phyloP scores from a whole-genome alignment of 1,140 invertebrate species.

The Atta texana region DNA sequence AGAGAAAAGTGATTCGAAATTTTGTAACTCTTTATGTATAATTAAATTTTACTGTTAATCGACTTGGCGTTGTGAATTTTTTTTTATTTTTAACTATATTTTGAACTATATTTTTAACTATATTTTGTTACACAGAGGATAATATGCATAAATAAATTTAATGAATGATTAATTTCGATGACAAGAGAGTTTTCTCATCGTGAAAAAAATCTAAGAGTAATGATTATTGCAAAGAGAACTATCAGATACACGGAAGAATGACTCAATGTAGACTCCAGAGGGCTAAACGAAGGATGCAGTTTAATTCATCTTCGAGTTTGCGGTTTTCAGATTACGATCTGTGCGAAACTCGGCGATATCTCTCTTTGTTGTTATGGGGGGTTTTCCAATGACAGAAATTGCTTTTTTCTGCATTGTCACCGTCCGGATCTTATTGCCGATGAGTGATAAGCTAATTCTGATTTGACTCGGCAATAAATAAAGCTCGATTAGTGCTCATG shows the following conservation, averaged over 20 bases:
- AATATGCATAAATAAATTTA: neutral
- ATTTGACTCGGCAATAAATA: constrained; percentile 6
- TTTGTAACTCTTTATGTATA: no score
- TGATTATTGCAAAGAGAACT: constrained; percentile 3
- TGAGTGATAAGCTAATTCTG: constrained; percentile 20
- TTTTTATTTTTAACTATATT: no score
- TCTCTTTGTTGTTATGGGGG: neutral
- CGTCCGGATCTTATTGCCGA: constrained; percentile 13
- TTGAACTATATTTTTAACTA: no score
- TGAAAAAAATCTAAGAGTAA: neutral
- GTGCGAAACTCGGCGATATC: neutral
- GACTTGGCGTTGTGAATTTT: no score
- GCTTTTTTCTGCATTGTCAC: constrained; percentile 19
- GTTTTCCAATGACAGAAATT: constrained; percentile 1
- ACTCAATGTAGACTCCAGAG: constrained; percentile 3
- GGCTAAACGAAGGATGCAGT: constrained; percentile 8
- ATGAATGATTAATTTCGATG: neutral
- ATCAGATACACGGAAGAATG: neutral
- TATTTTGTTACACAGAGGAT: no score
- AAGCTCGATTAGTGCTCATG: neutral
- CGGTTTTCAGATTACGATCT: constrained; percentile 29
- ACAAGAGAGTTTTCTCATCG: neutral
- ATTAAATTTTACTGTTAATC: no score
- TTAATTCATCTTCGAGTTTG: constrained; percentile 14
- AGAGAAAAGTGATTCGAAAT: no score